These are phyloP conservation scores for Phortica okadai DNA, from an alignment of 2,888 invertebrate genomes.

Conservation along the genomic window DNA sequence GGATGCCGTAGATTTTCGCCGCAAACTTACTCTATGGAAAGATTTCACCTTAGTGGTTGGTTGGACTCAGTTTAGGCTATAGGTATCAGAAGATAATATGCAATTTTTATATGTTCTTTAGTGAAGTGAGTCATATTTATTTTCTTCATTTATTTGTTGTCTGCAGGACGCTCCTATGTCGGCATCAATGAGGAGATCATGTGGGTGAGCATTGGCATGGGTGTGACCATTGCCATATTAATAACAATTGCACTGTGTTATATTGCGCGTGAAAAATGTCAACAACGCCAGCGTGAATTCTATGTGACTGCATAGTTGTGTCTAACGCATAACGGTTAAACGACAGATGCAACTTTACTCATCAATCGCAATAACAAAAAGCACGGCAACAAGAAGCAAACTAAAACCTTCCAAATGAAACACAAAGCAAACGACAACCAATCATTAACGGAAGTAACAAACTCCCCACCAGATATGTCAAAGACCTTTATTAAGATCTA, in stretches of 20 bases:
- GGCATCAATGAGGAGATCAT: conserved; percentile 93
- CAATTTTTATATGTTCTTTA: no score
- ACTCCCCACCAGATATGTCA: conserved; percentile 33
- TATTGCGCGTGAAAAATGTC: conserved; percentile 88
- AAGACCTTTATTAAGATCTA: conserved; percentile 29
- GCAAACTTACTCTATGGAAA: no score
- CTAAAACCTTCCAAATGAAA: not conserved
- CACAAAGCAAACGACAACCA: conserved; percentile 18
- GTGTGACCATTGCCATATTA: conserved; percentile 83
- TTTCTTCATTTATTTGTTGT: not conserved
- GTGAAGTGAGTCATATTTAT: no score
- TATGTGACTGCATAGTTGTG: conserved; percentile 82
- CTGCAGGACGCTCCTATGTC: conserved; percentile 85
- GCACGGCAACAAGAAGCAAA: conserved; percentile 6
- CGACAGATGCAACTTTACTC: not conserved
- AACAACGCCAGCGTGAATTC: conserved; percentile 84
- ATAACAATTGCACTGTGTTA: conserved; percentile 90
- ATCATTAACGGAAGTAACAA: conserved; percentile 43
- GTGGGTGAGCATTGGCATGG: conserved; percentile 89
- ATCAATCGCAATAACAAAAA: conserved; percentile 26
- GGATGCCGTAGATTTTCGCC: no score
- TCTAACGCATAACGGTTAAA: conserved; percentile 51
- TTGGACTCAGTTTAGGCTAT: no score
- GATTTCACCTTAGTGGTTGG: no score
- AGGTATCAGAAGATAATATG: no score